Evolutionary conservation across 2,888 invertebrate genomes (phyloP), one percentile per base, ranked within the genome.

Genomic region (Polyommatus iphigenia): DNA sequence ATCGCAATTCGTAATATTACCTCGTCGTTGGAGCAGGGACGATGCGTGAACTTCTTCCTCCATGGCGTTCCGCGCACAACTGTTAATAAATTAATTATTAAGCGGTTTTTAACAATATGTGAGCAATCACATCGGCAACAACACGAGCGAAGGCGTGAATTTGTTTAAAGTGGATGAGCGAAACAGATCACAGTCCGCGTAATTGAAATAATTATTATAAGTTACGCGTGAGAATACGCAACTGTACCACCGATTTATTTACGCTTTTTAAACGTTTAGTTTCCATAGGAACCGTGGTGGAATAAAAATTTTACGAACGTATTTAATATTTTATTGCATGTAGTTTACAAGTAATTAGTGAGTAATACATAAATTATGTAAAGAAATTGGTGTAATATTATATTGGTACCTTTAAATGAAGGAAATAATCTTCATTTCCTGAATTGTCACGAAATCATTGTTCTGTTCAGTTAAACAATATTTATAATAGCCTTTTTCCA

Each of bases 1-100:
- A 20, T 59, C 20, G 13, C 10, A 54, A 78, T 67, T 59, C 20
- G 13, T 20, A 54, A 77, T 67, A 67, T 29, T 32, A 82, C 82
- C 82, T 81, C 79, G 78, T 24, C 54, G 76, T 10, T 75, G 81
- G 46, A 82, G 80, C 41, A 82, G 79, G 67, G 81, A 79, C 36
- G 79, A 78, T 15, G 67, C 67, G 67, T 67, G 67, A 32, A 67
- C 18, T 67, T 67, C 29, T 29, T 67, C 67, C 67, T 67, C 67
- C 67, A 67, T 67, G 67, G 29, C 29, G 29, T 1, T 13, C 29
- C 67, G 67, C 62, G 29, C 67, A 67, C 67, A 29, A 67, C 67
- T 67, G 67, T 67, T 67, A 67, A 67, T 62, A 67, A 67, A 67
- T 67, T n/a, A n/a, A n/a, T n/a, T n/a, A n/a, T n/a, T 62, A 24